Evolutionary conservation across 1,140 invertebrate genomes (phyloP), one percentile per base, ranked within the genome.

Genomic region (Solenopsis fugax): DNA sequence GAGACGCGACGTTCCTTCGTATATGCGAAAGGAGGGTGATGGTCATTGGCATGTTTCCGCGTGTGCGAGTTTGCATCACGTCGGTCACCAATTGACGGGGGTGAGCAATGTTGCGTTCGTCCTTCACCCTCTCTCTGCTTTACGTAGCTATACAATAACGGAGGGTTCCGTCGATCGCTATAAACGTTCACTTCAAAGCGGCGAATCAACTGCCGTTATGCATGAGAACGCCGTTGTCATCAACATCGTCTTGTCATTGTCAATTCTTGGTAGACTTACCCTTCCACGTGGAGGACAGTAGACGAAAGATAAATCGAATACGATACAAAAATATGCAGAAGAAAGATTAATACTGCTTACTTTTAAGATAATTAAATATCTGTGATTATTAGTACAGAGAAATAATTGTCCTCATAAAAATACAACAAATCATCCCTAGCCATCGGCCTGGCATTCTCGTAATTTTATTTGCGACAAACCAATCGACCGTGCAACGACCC

Each of bases 101-200:
- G n/a, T 67, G 81, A 62, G n/a, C 76, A 37, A 50, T n/a, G 64
- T 76, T 84, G 87, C 62, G 48, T 81, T 45, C 62, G 50, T 75
- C 64, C 34, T 34, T 54, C 56, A 50, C 18, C 54, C 67, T 54
- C 56, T 41, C 18, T 45, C 67, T 48, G 71, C 50, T 89, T 88
- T 82, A 78, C 37, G 81, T 76, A 45, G 86, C 67, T 82, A n/a
- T n/a, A 86, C 88, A 88, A 77, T 77, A 56, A 12, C 56, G 80
- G 52, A 87, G 84, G 87, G 87, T 87, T 52, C 45, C 24, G 50
- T 58, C 62, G 60, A 64, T 81, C 71, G 87, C 76, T 85, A 81
- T 90, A 90, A 90, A 87, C 88, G 89, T 91, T 86, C 89, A 81
- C 87, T 91, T 91, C 90, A 91, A 91, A 91, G 90, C 80, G 48